Evolutionary conservation across 1,140 invertebrate species (phyloP), one percentile per base, ranked within the genome.

Genomic region (Pemphigus obesinymphae): DNA sequence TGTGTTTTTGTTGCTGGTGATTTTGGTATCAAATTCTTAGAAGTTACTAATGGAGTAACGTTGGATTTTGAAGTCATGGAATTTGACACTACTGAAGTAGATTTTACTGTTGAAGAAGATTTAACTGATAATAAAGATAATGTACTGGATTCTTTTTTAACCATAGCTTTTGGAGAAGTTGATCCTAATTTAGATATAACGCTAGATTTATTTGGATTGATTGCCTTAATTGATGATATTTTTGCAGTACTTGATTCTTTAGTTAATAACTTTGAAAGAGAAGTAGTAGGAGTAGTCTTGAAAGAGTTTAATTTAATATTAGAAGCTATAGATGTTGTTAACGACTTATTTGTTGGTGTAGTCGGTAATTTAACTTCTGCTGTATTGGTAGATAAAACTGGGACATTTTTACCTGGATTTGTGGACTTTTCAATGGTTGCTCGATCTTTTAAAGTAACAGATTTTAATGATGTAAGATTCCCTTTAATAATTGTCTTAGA

Each of bases 111-210:
- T 5, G 76, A 26, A 37, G 75, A 40, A 2, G 76, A 80, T 37
- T 80, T 80, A 1, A 63, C 37, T 4, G 76, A 63, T n/a, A 29
- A 0, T 23, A 78, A 20, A 13, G 55, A 80, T 29, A 43, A 45
- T 31, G 34, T n/a, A 45, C 55, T 80, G 3, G 23, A 20, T 61
- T 80, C 76, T 63, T 80, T 80, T 45, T 80, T 80, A 15, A 63
- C 15, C 15, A 80, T 43, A 29, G 13, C 8, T 63, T 58, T 80
- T 63, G 76, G 40, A 20, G 76, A 61, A 29, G 15, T 34, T 31
- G 70, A 17, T 31, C 10, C 37, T 0, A 26, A 5, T 31, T 80
- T 80, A n/a, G 76, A 61, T 45, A 31, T 31, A 11, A 29, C 34
- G n/a, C 0, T 43, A 0, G 55, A 29, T 45, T 80, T 80, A 31